These are phyloP conservation scores for Phalera bucephala DNA, from an alignment of 2,888 invertebrate genomes.

Conservation along the genomic window DNA sequence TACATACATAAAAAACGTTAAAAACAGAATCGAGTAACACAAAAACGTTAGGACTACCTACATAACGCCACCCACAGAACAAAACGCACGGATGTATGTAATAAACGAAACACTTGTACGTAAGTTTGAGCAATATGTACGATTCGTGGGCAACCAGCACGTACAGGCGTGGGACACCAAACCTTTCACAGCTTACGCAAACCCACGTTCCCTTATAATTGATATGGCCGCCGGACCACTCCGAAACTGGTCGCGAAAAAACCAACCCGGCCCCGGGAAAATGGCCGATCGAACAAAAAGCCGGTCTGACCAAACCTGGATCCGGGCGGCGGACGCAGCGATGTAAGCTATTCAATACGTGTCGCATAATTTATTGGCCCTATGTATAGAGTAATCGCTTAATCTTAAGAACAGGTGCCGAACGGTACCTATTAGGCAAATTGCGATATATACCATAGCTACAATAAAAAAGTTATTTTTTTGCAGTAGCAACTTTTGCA, in stretches of 20 bases:
- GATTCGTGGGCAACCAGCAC: slow-evolving; percentile 29
- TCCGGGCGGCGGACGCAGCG: slow-evolving; percentile 20
- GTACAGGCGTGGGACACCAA: slow-evolving; percentile 40
- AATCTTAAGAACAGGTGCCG: slow-evolving; percentile 51
- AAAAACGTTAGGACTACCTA: too few relatives aligned
- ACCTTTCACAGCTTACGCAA: slow-evolving; percentile 57
- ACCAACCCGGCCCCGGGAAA: slow-evolving; percentile 31
- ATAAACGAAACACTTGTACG: slow-evolving; percentile 19
- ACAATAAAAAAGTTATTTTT: slow-evolving; percentile 26
- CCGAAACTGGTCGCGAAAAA: slow-evolving; percentile 45
- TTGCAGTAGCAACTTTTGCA: slow-evolving; percentile 21
- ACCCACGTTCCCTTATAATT: slow-evolving; percentile 60
- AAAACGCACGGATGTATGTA: neutral
- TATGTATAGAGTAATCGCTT: slow-evolving; percentile 49
- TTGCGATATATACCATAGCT: slow-evolving; percentile 30
- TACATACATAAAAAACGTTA: too few relatives aligned
- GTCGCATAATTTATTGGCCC: slow-evolving; percentile 51
- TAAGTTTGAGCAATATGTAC: slow-evolving; percentile 27
- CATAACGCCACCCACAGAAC: neutral
- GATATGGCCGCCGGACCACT: slow-evolving; percentile 47
- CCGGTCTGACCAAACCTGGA: slow-evolving; percentile 50
- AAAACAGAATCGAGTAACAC: too few relatives aligned
- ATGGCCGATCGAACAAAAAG: slow-evolving; percentile 39
- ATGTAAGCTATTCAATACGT: slow-evolving; percentile 43
- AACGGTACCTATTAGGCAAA: slow-evolving; percentile 45